Base-by-base conservation (phyloP, 2,113 vertebrate genomes). In the Eonycteris spelaea region DNA sequence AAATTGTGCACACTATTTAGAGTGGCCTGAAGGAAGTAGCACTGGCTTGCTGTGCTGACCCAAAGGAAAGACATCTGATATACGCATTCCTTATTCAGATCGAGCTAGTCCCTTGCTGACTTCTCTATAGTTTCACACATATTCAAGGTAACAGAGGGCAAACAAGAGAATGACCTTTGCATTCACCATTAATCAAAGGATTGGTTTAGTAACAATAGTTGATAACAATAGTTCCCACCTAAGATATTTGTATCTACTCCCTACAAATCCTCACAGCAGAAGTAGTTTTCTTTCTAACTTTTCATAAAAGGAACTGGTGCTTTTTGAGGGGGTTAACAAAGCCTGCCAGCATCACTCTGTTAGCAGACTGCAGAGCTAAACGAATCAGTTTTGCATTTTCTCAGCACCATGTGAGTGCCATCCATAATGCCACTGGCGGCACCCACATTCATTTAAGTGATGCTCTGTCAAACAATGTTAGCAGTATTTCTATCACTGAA, bases 301-400 rank as follows among this genome's bases (percentile, higher is more conserved):
- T 28, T 21, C 14, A 2, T n/a, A 35, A 95, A 86, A 79, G 12
- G 21, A 94, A 87, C 26, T n/a, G 74, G 33, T 87, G 30, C 0
- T 87, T 75, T 80, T 75, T n/a, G n/a, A n/a, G n/a, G 24, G 74
- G 33, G 9, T 59, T 83, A n/a, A 79, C 86, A 67, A 67, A 35
- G 15, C 15, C 61, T 85, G n/a, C 19, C 8, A 45, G 0, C 14
- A 1, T 48, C 4, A 18, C 7, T 83, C 55, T n/a, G 11, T 3
- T 16, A 67, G 48, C 24, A 79, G 51, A 7, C 3, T n/a, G 1
- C 51, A 19, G 35, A 43, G 26, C 5, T 89, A 1, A 30, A 18
- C 22, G 30, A 14, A 7, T 74, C 18, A 19, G 28, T 59, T 33
- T 30, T 19, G 38, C 9, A 35, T 83, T 57, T 84, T 74, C 51